These are phyloP conservation scores for Helarctos malayanus DNA, from an alignment of 2,797 vertebrate genomes.

Conservation along the genomic window DNA sequence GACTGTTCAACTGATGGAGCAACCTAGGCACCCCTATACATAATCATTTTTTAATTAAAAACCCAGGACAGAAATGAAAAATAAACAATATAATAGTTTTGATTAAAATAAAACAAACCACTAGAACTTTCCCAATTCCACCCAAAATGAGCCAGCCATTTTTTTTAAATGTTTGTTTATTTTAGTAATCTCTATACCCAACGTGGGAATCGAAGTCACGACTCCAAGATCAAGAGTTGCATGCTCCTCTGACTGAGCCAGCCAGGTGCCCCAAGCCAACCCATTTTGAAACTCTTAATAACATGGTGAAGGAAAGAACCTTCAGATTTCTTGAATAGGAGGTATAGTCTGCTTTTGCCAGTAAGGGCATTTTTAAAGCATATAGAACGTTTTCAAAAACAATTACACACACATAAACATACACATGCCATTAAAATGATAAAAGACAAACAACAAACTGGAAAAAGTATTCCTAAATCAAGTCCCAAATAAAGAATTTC, in stretches of 20 bases:
- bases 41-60: slow-evolving; percentile 52
- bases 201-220: not conserved
- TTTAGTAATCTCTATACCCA: not conserved
- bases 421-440: not conserved
- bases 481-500: slow-evolving; percentile 12
- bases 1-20: not conserved
- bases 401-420: not conserved
- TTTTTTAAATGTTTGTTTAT: not conserved
- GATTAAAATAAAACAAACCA: not conserved
- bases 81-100: not conserved
- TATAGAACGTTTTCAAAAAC: not conserved
- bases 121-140: not conserved
- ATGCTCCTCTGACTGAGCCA: not conserved
- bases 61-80: not conserved
- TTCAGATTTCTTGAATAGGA: slow-evolving; percentile 49
- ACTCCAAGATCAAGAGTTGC: not conserved
- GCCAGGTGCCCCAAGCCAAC: not conserved
- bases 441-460: not conserved
- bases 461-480: not conserved
- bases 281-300: slow-evolving; percentile 34
- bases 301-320: not conserved
- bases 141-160: not conserved
- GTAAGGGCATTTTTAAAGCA: not conserved
- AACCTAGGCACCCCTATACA: not conserved
- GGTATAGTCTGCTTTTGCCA: not conserved